A percentile compares a stretch with the other conserved stretches of the same genome.
Conservation (phyloP, 2,113 vertebrate species). For the Bubo bubo region DNA sequence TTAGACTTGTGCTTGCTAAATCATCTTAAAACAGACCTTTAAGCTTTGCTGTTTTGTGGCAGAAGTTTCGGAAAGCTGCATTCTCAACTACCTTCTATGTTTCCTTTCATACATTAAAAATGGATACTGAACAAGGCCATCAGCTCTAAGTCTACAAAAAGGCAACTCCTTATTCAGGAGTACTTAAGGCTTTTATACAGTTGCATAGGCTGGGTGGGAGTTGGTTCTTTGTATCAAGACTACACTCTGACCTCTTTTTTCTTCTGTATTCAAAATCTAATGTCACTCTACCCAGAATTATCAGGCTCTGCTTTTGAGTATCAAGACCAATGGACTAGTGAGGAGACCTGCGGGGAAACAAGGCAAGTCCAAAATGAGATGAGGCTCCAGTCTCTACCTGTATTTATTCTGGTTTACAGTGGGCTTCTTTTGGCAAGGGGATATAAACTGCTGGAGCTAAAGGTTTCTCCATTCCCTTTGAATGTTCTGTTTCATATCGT, state of each 20-base stretch:
- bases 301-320: background rate
- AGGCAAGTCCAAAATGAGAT: background rate
- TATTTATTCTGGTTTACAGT: conserved; percentile 9
- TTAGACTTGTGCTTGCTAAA: background rate
- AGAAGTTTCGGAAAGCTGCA: background rate
- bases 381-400: background rate
- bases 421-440: conserved; percentile 9
- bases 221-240: background rate
- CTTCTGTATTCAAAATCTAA: background rate
- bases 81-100: background rate
- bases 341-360: background rate
- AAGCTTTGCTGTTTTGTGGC: background rate
- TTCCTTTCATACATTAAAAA: conserved; percentile 6
- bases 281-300: background rate
- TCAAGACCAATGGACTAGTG: background rate
- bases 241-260: background rate
- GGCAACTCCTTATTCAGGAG: background rate
- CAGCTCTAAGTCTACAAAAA: background rate
- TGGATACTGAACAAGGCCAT: background rate
- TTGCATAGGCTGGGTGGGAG: background rate
- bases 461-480: background rate
- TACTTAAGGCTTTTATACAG: background rate
- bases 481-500: background rate
- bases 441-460: background rate
- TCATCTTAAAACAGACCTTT: background rate